Percentiles rank a stretch among this genome's conserved stretches.
Conservation (phyloP, 2,888 invertebrate species). For the Eulithis testata region DNA sequence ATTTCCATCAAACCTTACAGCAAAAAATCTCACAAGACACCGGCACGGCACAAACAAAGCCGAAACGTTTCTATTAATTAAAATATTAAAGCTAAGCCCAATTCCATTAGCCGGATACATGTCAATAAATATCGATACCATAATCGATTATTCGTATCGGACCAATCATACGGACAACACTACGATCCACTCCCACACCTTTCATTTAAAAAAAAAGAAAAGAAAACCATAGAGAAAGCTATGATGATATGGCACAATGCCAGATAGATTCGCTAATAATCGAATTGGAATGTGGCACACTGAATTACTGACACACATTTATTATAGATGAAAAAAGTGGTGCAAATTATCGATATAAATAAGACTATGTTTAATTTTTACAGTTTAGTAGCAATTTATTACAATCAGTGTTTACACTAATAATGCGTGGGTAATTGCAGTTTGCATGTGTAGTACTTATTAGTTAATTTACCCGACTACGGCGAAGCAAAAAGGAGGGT, state of each 20-base stretch:
- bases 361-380: too few species aligned
- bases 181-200: constrained; percentile 28
- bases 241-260: constrained; percentile 29
- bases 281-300: constrained; percentile 19
- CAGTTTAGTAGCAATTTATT: too few species aligned
- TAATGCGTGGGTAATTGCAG: too few species aligned
- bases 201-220: constrained; percentile 12
- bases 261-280: constrained; percentile 18
- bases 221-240: constrained; percentile 24
- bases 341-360: not conserved
- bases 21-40: constrained; percentile 4
- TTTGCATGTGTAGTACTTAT: too few species aligned
- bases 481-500: too few species aligned
- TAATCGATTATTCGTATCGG: constrained; percentile 41
- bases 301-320: constrained; percentile 25
- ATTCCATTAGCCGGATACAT: constrained; percentile 44
- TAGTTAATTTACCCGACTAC: too few species aligned
- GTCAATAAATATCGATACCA: constrained; percentile 45
- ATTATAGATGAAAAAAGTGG: constrained; percentile 10
- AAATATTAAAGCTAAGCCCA: constrained; percentile 30
- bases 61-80: constrained; percentile 34
- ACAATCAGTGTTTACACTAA: too few species aligned
- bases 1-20: not conserved
- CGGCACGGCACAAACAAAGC: constrained; percentile 18
- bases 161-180: constrained; percentile 38